Base-by-base conservation (phyloP, 2,113 vertebrate genomes). In the Bolborhynchus lineola region DNA sequence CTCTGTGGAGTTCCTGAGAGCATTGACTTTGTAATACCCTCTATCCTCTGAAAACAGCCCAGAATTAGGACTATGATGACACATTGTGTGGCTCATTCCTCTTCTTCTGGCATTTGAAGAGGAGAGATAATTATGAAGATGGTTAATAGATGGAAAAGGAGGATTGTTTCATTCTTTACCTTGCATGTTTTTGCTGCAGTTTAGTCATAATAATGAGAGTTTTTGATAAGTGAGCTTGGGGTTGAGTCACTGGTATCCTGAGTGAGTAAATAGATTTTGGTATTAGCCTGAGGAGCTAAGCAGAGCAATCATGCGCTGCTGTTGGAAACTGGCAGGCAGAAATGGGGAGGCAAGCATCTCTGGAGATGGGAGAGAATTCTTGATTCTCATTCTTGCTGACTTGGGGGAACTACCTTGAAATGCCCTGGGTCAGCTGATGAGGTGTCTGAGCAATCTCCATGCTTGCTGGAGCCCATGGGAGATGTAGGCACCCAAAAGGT, bases 171-270 rank as follows among this genome's bases (percentile, higher is more conserved):
- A 42, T 7, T 89, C 90, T 92, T 88, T 88, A 93, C 86, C 76
- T 95, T 92, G 86, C 92, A 59, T 59, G 91, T 77, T 96, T 94
- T 92, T 95, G 86, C 88, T 95, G 96, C 91, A 77, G 86, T 92
- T 96, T 95, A 96, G 95, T 96, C 96, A 96, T 94, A 85, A 57
- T 95, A 88, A 94, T 50, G 91, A 79, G 92, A 79, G 82, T 21
- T 95, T 94, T 87, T 96, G 92, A 94, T 95, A 92, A 92, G 93
- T 85, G 93, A 96, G 88, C 81, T 95, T 84, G 6, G 14, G 78
- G 62, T 91, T 94, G 96, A 96, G 95, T 96, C 95, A 96, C 67
- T 82, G 91, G 62, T 62, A 78, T 88, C 92, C 92, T 4, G 4
- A 96, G 88, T 50, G 81, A 86, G 93, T 89, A 93, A 95, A 94